These are phyloP conservation scores for Tragelaphus imberbis DNA, from an alignment of 2,113 vertebrate genomes.

Conservation along the genomic window DNA sequence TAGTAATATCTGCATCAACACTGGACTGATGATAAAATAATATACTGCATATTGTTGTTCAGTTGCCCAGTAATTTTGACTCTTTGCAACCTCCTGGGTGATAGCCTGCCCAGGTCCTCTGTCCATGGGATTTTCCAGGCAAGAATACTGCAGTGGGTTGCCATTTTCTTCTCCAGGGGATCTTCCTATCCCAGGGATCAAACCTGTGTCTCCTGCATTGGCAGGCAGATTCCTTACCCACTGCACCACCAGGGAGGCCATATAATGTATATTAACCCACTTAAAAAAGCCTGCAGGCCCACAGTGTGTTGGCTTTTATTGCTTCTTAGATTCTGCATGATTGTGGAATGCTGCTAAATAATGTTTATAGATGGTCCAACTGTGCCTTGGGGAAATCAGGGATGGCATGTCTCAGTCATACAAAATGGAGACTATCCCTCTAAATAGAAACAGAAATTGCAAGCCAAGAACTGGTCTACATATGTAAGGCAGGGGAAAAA, in stretches of 20 bases:
- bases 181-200: not conserved
- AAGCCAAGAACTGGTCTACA: constrained; percentile 39
- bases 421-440: constrained; percentile 7
- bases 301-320: not conserved
- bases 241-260: not conserved
- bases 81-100: not conserved
- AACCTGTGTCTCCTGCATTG: not conserved
- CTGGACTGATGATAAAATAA: not conserved
- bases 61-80: not conserved
- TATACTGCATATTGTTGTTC: not conserved
- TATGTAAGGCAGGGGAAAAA: not conserved
- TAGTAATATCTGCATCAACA: not conserved
- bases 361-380: not conserved
- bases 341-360: not conserved
- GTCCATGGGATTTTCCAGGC: not conserved
- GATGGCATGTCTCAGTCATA: not conserved
- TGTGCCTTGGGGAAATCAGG: not conserved
- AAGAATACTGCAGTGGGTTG: not conserved
- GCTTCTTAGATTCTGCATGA: not conserved
- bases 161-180: not conserved
- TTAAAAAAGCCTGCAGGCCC: not conserved
- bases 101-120: not conserved
- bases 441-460: not conserved
- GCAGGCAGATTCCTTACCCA: not conserved
- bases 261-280: not conserved